phyloP scores from a whole-genome alignment of 2,888 invertebrate species.

The Andrena bucephala region DNA sequence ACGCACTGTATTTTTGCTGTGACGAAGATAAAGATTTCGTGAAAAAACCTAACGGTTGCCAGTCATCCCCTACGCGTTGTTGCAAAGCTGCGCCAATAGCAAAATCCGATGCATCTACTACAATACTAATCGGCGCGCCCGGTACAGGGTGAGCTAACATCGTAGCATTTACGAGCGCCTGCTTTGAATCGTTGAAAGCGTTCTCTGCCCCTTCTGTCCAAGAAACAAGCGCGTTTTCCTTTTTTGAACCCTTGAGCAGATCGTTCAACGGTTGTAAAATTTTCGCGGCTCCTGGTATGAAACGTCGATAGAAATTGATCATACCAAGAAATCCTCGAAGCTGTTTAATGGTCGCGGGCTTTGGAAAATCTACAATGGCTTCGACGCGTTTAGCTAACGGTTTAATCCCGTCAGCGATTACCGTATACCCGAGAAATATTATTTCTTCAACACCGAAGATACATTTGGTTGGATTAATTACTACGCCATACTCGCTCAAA shows the following conservation, averaged over 20 bases:
- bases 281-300: neutral
- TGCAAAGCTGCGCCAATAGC: conserved; percentile 54
- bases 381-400: conserved; percentile 77
- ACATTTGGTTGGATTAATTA: conserved; percentile 77
- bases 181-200: conserved; percentile 41
- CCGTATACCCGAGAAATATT: conserved; percentile 71
- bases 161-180: conserved; percentile 18
- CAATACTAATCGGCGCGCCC: conserved; percentile 30
- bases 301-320: conserved; percentile 79
- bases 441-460: conserved; percentile 68
- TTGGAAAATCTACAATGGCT: conserved; percentile 69
- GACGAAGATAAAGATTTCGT: neutral
- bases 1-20: neutral
- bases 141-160: conserved; percentile 53
- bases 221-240: neutral
- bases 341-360: conserved; percentile 72
- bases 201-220: conserved; percentile 44
- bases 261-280: conserved; percentile 36
- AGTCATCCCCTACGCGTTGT: conserved; percentile 17
- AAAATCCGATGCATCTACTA: conserved; percentile 7
- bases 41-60: conserved; percentile 31
- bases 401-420: conserved; percentile 69
- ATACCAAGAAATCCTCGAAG: conserved; percentile 78
- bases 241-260: conserved; percentile 58
- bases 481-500: conserved; percentile 49